Evolutionary conservation across 2,113 vertebrate genomes (phyloP).

Genomic region (Tamias sibiricus): DNA sequence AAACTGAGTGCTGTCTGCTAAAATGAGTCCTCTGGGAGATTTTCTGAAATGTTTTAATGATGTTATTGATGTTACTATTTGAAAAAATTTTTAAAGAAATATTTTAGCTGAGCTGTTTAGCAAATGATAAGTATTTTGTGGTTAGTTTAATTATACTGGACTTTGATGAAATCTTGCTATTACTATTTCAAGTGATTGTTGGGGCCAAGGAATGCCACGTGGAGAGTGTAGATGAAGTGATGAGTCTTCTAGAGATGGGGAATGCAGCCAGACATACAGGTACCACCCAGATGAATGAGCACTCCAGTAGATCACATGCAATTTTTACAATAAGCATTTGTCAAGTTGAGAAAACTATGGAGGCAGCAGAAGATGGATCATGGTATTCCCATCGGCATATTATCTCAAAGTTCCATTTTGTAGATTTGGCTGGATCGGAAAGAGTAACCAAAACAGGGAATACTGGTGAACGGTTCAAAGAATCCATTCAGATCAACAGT

Average conservation of each 20-base stretch:
- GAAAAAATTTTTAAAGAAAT: conserved; percentile 13
- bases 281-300: conserved; percentile 92
- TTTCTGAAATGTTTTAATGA: conserved; percentile 41
- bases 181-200: conserved; percentile 90
- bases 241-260: conserved; percentile 89
- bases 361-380: conserved; percentile 66
- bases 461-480: conserved; percentile 92
- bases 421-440: conserved; percentile 95
- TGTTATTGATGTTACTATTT: background rate
- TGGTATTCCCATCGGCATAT: conserved; percentile 78
- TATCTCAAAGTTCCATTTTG: conserved; percentile 94
- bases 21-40: conserved; percentile 25
- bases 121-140: conserved; percentile 39
- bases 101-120: conserved; percentile 34
- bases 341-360: conserved; percentile 82
- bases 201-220: conserved; percentile 92
- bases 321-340: conserved; percentile 92
- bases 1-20: background rate
- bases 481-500: conserved; percentile 93
- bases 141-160: conserved; percentile 52
- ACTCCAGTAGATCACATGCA: conserved; percentile 93
- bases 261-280: conserved; percentile 91
- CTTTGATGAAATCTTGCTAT: conserved; percentile 59
- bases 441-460: conserved; percentile 92
- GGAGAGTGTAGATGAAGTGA: conserved; percentile 91